These are phyloP conservation scores for Alosa sapidissima DNA, from an alignment of 2,797 vertebrate species.

Conservation along the genomic window DNA sequence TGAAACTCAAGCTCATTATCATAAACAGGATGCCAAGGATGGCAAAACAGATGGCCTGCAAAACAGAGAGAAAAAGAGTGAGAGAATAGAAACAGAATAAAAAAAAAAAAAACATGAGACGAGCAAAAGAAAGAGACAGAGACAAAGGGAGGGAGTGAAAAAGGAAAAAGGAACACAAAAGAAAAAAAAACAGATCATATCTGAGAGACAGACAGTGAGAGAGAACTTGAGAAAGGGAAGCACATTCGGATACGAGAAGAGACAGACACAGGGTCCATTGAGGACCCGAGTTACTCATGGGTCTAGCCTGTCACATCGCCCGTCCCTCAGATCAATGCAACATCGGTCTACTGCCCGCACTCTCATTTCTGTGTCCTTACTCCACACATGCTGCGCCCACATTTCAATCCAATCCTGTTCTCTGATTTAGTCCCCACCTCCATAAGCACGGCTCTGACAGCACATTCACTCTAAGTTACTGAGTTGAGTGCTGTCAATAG, in stretches of 20 bases:
- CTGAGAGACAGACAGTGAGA: not conserved
- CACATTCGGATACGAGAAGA: not conserved
- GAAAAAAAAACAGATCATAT: not conserved
- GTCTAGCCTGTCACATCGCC: not conserved
- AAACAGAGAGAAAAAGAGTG: conserved; percentile 36
- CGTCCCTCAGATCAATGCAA: not conserved
- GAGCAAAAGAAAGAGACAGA: not conserved
- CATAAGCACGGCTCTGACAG: not conserved
- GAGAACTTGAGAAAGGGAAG: not conserved
- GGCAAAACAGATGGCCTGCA: conserved; percentile 89
- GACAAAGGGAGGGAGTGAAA: not conserved
- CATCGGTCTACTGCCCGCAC: not conserved
- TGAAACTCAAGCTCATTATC: conserved; percentile 98
- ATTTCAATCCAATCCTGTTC: not conserved
- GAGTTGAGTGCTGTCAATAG: not conserved
- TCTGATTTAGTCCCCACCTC: not conserved
- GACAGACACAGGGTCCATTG: not conserved
- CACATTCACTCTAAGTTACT: not conserved
- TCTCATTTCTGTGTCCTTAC: not conserved
- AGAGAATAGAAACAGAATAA: not conserved
- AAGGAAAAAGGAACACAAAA: not conserved
- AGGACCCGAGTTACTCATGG: not conserved
- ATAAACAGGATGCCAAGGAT: conserved; percentile 91
- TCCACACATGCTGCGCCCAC: not conserved
- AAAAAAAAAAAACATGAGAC: not conserved